Conservation (phyloP, 2,888 invertebrate genomes). For the Peribatodes rhomboidaria region DNA sequence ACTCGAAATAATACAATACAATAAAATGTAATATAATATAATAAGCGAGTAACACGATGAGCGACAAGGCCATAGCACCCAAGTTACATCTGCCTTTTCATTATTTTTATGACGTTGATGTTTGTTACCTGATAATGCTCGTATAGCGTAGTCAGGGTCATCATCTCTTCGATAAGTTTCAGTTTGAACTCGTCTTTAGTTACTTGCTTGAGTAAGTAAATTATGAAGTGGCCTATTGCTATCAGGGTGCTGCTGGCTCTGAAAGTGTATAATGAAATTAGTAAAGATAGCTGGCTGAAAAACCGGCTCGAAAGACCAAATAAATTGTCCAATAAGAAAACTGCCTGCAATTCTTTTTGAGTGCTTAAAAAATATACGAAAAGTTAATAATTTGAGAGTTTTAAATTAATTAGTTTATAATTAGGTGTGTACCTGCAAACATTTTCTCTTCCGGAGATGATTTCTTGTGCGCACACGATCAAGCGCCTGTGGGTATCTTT, state of each 20-base stretch:
- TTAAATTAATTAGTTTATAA: no score
- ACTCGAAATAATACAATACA: no score
- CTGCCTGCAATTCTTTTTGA: no score
- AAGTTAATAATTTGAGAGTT: no score
- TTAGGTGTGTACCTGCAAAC: conserved; percentile 63
- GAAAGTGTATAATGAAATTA: no score
- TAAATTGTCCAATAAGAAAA: no score
- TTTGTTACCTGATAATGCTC: conserved; percentile 72
- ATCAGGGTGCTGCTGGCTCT: conserved; percentile 72
- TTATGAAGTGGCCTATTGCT: conserved; percentile 68
- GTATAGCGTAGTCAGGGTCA: conserved; percentile 70
- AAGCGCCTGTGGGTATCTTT: conserved; percentile 90
- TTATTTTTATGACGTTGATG: neutral
- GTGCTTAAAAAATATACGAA: no score
- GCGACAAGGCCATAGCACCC: no score
- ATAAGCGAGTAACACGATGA: no score
- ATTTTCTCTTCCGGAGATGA: conserved; percentile 74
- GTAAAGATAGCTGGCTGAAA: neutral
- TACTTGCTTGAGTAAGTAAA: conserved; percentile 64
- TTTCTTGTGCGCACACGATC: conserved; percentile 75
- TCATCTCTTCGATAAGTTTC: conserved; percentile 75
- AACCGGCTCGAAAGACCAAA: conserved; percentile 1
- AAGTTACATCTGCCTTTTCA: no score
- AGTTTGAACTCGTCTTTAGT: conserved; percentile 67
- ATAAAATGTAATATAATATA: no score